Percentiles rank a stretch among this genome's conserved stretches.
phyloP scores from a whole-genome alignment of 2,888 invertebrate species.

The Resseliella maxima region DNA sequence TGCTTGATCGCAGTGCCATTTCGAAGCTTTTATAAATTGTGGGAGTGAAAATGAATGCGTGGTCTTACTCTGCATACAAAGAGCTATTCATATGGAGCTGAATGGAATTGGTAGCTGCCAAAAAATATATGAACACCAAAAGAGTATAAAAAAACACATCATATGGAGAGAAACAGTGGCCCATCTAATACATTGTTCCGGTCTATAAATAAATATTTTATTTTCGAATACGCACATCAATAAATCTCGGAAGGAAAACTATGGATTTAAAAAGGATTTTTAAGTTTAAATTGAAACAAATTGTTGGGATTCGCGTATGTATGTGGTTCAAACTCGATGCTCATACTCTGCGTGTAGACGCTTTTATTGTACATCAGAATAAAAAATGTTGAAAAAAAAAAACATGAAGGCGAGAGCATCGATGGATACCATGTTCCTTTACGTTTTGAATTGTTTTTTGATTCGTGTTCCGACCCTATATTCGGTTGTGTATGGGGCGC shows the following conservation, averaged over 20 bases:
- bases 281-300: constrained; percentile 58
- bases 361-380: not conserved
- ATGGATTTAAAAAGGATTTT: constrained; percentile 58
- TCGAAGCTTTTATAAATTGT: not conserved
- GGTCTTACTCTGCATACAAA: not conserved
- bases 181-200: constrained; percentile 51
- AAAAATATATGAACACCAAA: not conserved
- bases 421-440: constrained; percentile 47
- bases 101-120: not conserved
- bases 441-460: constrained; percentile 53
- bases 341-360: not conserved
- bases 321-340: not conserved
- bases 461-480: constrained; percentile 38
- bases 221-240: constrained; percentile 42
- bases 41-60: not conserved
- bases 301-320: constrained; percentile 55
- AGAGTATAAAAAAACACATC: not conserved
- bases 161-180: not conserved
- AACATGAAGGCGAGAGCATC: not conserved
- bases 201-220: constrained; percentile 55
- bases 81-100: not conserved
- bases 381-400: not conserved
- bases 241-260: constrained; percentile 55
- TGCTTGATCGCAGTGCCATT: not conserved
- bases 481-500: not conserved